phyloP scores from a whole-genome alignment of 2,113 vertebrate genomes.

The Scomber japonicus region DNA sequence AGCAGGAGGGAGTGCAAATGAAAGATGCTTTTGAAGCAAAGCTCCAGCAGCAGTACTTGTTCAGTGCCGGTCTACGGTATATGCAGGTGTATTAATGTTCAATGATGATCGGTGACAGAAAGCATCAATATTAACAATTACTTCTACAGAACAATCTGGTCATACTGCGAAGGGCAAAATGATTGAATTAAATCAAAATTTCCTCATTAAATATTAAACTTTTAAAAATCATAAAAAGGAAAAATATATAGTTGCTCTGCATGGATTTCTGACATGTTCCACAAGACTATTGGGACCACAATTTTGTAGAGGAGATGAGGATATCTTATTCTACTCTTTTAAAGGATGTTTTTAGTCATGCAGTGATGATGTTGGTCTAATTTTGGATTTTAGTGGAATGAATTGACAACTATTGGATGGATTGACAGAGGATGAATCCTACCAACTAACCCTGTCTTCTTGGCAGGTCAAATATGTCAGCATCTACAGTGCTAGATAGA shows the following conservation, averaged over 20 bases:
- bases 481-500: too few species aligned
- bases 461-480: too few species aligned
- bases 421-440: not conserved
- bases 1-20: slow-evolving; percentile 55
- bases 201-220: slow-evolving; percentile 29
- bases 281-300: not conserved
- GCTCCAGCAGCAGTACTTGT: slow-evolving; percentile 31
- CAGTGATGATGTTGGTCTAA: too few species aligned
- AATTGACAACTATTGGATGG: not conserved
- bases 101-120: slow-evolving; percentile 16
- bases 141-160: slow-evolving; percentile 25
- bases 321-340: not conserved
- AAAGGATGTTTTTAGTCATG: not conserved
- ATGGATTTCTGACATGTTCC: slow-evolving; percentile 2
- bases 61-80: slow-evolving; percentile 11
- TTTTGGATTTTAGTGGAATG: too few species aligned
- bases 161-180: slow-evolving; percentile 13
- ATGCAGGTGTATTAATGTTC: slow-evolving; percentile 33
- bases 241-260: not conserved
- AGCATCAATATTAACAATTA: slow-evolving; percentile 24
- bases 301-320: not conserved
- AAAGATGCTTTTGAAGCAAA: slow-evolving; percentile 64
- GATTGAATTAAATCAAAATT: slow-evolving; percentile 22
- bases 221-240: not conserved
- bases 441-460: too few species aligned